phyloP scores from a whole-genome alignment of 2,888 invertebrate species.

The Morpho achilles region DNA sequence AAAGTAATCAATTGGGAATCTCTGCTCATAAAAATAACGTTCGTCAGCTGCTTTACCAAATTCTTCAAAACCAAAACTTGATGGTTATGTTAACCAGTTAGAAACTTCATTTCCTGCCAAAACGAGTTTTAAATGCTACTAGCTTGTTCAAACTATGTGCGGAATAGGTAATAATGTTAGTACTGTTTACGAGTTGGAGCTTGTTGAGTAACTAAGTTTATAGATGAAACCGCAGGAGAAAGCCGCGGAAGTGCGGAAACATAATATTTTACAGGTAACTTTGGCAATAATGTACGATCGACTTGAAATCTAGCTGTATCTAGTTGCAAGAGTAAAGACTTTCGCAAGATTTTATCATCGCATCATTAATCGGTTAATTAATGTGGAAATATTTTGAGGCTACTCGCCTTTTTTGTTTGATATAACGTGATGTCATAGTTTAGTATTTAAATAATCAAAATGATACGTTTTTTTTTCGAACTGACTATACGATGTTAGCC shows the following conservation, averaged over 20 bases:
- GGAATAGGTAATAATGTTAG: constrained; percentile 38
- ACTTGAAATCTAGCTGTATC: constrained; percentile 13
- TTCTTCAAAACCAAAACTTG: neutral
- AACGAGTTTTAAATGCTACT: constrained; percentile 33
- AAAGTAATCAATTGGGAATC: too few relatives aligned
- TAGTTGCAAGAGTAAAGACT: constrained; percentile 4
- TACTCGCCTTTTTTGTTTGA: too few relatives aligned
- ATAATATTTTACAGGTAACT: constrained; percentile 29
- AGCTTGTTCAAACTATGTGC: constrained; percentile 35
- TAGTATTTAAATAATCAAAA: too few relatives aligned
- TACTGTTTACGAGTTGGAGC: constrained; percentile 36
- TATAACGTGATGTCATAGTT: too few relatives aligned
- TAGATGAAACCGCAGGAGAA: constrained; percentile 32
- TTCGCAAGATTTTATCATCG: constrained; percentile 1
- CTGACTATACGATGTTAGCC: too few relatives aligned
- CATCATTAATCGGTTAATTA: neutral
- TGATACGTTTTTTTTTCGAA: too few relatives aligned
- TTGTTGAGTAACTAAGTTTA: constrained; percentile 36
- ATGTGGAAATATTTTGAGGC: too few relatives aligned
- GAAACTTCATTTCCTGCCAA: constrained; percentile 27
- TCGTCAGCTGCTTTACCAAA: neutral
- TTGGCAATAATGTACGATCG: constrained; percentile 19
- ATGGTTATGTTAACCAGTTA: constrained; percentile 19
- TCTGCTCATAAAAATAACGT: too few relatives aligned
- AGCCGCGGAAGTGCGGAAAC: constrained; percentile 30